Conservation (phyloP, 2,113 vertebrate genomes). For the Anarhynchus alexandrinus region DNA sequence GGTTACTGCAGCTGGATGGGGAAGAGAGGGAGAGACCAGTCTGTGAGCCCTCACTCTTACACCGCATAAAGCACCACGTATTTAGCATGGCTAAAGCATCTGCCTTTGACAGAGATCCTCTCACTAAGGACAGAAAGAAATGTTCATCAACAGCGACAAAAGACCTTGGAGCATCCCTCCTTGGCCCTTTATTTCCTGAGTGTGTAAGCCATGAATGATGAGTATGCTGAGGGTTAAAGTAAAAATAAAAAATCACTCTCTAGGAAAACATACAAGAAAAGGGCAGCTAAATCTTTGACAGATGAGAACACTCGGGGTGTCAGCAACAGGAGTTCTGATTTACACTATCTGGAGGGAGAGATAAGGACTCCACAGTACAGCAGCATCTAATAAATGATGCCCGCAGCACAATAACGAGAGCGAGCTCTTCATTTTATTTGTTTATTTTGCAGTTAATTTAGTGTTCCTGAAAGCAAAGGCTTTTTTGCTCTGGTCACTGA, state of each 20-base stretch:
- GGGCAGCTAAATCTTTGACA: conserved; percentile 60
- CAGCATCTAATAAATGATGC: conserved; percentile 64
- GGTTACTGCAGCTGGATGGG: not conserved
- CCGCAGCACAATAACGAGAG: conserved; percentile 40
- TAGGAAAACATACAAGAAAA: conserved; percentile 43
- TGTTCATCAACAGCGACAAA: conserved; percentile 57
- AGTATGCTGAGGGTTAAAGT: conserved; percentile 53
- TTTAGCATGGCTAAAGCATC: conserved; percentile 43
- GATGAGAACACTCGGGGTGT: conserved; percentile 53
- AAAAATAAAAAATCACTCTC: conserved; percentile 60
- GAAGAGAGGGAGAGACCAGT: not conserved
- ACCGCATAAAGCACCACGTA: not conserved
- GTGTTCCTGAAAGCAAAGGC: conserved; percentile 25
- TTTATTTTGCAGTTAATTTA: conserved; percentile 64
- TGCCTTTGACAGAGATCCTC: conserved; percentile 56
- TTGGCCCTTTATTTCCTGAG: conserved; percentile 56
- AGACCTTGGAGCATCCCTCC: conserved; percentile 64
- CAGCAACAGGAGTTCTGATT: conserved; percentile 64
- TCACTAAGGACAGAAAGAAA: conserved; percentile 31
- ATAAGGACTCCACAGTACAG: conserved; percentile 51
- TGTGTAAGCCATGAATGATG: conserved; percentile 50
- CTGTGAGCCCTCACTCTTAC: not conserved
- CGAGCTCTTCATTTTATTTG: conserved; percentile 57
- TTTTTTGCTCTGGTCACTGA: conserved; percentile 14
- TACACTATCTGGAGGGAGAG: conserved; percentile 70